A percentile compares a stretch with the other conserved stretches of the same genome.
These are phyloP conservation scores for Halcyon smyrnensis DNA, from an alignment of 2,797 vertebrate species.

Conservation along the genomic window DNA sequence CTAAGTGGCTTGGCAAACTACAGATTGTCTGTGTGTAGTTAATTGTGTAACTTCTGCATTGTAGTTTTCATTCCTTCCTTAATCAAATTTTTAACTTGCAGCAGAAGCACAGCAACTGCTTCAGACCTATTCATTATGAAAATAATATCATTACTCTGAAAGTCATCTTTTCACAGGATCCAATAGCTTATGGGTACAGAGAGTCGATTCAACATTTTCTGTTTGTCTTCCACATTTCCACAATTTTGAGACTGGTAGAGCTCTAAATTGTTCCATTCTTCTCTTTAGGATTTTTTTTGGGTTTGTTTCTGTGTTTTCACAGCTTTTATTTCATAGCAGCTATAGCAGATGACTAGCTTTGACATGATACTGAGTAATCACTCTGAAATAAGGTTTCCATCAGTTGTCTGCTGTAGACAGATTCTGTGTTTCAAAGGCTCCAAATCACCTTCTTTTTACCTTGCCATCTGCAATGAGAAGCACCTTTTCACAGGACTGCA, in stretches of 20 bases:
- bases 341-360: neutral
- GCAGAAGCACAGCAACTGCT: neutral
- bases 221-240: neutral
- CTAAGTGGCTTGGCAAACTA: neutral
- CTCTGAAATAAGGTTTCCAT: neutral
- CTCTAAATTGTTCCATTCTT: neutral
- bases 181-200: neutral
- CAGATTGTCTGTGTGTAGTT: neutral
- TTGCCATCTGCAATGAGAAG: neutral
- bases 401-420: neutral
- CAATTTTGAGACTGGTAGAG: neutral
- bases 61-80: neutral
- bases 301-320: neutral
- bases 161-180: neutral
- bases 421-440: neutral
- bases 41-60: neutral
- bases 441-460: neutral
- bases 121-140: neutral
- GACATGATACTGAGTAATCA: neutral
- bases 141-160: neutral
- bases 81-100: neutral
- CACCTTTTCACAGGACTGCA: neutral
- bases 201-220: neutral
- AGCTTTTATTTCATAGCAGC: neutral
- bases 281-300: fast-evolving